Conservation (phyloP, 1,140 invertebrate genomes). For the Bacillus rossius region DNA sequence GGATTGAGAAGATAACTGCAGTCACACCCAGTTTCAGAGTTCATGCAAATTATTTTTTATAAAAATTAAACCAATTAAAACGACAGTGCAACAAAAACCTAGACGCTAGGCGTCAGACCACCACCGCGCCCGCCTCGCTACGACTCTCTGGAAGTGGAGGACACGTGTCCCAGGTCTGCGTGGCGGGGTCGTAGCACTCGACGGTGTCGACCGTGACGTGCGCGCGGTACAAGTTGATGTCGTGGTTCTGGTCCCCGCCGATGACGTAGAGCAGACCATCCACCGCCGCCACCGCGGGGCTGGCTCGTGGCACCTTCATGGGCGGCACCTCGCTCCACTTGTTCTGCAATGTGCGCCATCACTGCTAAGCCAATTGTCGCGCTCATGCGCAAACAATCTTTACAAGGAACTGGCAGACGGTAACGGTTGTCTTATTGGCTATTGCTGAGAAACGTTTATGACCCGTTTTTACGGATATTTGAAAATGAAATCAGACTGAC, state of each 20-base stretch:
- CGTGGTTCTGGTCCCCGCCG: slow-evolving; percentile 70
- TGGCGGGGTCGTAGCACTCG: slow-evolving; percentile 75
- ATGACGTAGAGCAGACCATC: slow-evolving; percentile 77
- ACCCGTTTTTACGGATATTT: too few relatives aligned
- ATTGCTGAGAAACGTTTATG: too few relatives aligned
- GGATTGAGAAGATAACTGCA: too few relatives aligned
- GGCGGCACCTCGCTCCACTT: slow-evolving; percentile 69
- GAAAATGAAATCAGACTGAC: too few relatives aligned
- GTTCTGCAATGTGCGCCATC: slow-evolving; percentile 56
- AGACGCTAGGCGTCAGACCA: slow-evolving; percentile 38
- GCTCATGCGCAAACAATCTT: too few relatives aligned
- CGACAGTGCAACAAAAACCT: too few relatives aligned
- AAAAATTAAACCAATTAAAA: too few relatives aligned
- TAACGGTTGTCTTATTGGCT: too few relatives aligned
- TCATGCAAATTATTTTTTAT: too few relatives aligned
- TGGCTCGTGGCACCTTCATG: slow-evolving; percentile 69
- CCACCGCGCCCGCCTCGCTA: slow-evolving; percentile 76
- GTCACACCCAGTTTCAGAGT: too few relatives aligned
- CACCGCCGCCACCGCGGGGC: slow-evolving; percentile 77
- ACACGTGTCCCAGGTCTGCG: slow-evolving; percentile 69
- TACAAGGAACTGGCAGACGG: too few relatives aligned
- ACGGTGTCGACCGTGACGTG: slow-evolving; percentile 74
- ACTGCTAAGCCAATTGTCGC: too few relatives aligned
- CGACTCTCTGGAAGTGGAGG: slow-evolving; percentile 71
- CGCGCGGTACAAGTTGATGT: slow-evolving; percentile 75